A percentile compares a stretch with the other conserved stretches of the same genome.
These are phyloP conservation scores for Dysmachus trigonus DNA, from an alignment of 2,888 invertebrate species.

Conservation along the genomic window DNA sequence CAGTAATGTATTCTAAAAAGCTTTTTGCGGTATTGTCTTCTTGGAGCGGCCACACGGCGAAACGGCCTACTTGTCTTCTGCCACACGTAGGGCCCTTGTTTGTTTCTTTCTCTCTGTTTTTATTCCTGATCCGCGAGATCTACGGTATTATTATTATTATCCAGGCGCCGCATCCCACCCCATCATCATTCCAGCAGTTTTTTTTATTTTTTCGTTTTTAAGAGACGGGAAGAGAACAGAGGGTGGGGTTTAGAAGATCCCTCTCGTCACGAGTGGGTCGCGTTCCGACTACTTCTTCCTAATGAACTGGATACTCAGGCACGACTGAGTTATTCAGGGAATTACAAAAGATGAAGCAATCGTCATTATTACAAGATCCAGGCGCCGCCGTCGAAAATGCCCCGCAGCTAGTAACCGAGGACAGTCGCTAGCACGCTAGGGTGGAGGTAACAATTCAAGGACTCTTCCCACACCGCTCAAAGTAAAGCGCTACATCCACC, in stretches of 20 bases:
- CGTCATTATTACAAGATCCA: background rate
- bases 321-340: slow-evolving; percentile 44
- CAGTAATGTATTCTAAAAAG: slow-evolving; percentile 50
- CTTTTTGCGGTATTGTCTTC: slow-evolving; percentile 50
- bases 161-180: background rate
- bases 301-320: slow-evolving; percentile 47
- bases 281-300: slow-evolving; percentile 31
- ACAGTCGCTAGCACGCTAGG: background rate
- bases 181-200: background rate
- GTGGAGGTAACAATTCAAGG: background rate
- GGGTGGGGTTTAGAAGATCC: background rate
- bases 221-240: too few species aligned
- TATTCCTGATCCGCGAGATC: background rate
- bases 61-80: background rate
- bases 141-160: slow-evolving; percentile 18
- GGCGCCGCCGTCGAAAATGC: background rate
- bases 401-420: background rate
- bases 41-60: slow-evolving; percentile 45
- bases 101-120: slow-evolving; percentile 25
- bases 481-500: background rate
- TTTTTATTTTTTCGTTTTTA: too few species aligned
- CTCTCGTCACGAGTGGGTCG: slow-evolving; percentile 21
- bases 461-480: background rate
- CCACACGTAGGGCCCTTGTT: slow-evolving; percentile 1
- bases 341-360: slow-evolving; percentile 27